A percentile compares a stretch with the other conserved stretches of the same genome.
phyloP scores from a whole-genome alignment of 1,140 invertebrate species.

The Achatina immaculata region DNA sequence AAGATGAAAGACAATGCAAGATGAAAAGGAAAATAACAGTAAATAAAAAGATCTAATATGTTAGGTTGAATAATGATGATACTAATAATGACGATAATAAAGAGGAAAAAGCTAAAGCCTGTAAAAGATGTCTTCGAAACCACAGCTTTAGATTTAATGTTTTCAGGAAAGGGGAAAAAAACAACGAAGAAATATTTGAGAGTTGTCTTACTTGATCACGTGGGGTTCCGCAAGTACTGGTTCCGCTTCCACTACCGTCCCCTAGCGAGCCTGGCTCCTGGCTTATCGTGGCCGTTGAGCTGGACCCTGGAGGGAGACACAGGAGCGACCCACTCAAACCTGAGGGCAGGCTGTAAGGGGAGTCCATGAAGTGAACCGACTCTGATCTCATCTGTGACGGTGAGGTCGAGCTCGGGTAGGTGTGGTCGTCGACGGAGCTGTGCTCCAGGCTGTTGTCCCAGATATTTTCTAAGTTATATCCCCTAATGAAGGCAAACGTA shows the following conservation, averaged over 20 bases:
- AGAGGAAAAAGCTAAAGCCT: too few species aligned
- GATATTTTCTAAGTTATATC: too few species aligned
- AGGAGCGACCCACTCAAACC: not conserved
- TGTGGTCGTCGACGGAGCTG: conserved; percentile 4
- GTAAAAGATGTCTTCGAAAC: too few species aligned
- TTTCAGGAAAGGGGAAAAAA: too few species aligned
- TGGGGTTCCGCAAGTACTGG: conserved; percentile 13
- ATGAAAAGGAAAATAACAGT: too few species aligned
- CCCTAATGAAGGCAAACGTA: too few species aligned
- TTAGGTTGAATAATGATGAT: too few species aligned
- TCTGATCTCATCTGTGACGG: not conserved
- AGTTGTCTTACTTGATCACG: conserved; percentile 18
- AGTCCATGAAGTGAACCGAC: conserved; percentile 20
- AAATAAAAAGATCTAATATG: too few species aligned
- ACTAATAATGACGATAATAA: too few species aligned
- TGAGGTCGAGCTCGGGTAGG: not conserved
- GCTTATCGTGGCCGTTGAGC: not conserved
- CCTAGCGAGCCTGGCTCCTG: not conserved
- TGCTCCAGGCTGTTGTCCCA: conserved; percentile 24
- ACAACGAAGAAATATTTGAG: too few species aligned
- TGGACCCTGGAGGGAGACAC: not conserved
- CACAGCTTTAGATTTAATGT: too few species aligned
- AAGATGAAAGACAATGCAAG: too few species aligned
- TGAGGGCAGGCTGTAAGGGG: not conserved
- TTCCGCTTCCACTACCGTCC: conserved; percentile 7